A percentile compares a stretch with the other conserved stretches of the same genome.
These are phyloP conservation scores for Sardina pilchardus DNA, from an alignment of 2,113 vertebrate species.

Conservation along the genomic window DNA sequence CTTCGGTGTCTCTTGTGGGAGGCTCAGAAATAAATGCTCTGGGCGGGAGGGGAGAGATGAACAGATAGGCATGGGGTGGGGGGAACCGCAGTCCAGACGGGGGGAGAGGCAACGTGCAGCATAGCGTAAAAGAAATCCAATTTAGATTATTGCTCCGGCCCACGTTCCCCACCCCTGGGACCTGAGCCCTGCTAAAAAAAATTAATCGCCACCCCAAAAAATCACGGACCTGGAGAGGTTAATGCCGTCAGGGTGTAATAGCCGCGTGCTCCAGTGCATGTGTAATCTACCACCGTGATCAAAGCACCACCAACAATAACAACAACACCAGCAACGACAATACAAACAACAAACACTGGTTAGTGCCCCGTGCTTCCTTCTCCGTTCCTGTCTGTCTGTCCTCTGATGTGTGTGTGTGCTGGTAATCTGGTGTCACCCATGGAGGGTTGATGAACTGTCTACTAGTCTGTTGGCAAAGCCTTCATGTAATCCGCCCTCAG, in stretches of 20 bases:
- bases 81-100: slow-evolving; percentile 5
- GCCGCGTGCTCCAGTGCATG: slow-evolving; percentile 24
- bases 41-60: slow-evolving; percentile 38
- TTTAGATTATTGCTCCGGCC: slow-evolving; percentile 50
- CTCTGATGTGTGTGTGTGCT: not conserved
- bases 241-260: slow-evolving; percentile 30
- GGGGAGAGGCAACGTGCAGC: slow-evolving; percentile 31
- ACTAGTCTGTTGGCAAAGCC: not conserved
- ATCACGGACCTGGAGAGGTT: slow-evolving; percentile 28
- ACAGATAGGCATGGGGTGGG: slow-evolving; percentile 30
- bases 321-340: not conserved
- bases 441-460: not conserved
- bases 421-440: not conserved
- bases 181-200: slow-evolving; percentile 28
- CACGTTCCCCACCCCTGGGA: slow-evolving; percentile 33
- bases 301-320: slow-evolving; percentile 13
- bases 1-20: not conserved
- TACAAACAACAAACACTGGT: not conserved
- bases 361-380: not conserved
- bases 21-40: slow-evolving; percentile 6
- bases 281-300: slow-evolving; percentile 38
- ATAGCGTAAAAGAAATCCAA: slow-evolving; percentile 48
- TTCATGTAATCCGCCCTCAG: not conserved
- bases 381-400: not conserved
- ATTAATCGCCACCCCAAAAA: slow-evolving; percentile 26